Evolutionary conservation across 2,888 invertebrate species (phyloP).

Genomic region (Sericinus montela): DNA sequence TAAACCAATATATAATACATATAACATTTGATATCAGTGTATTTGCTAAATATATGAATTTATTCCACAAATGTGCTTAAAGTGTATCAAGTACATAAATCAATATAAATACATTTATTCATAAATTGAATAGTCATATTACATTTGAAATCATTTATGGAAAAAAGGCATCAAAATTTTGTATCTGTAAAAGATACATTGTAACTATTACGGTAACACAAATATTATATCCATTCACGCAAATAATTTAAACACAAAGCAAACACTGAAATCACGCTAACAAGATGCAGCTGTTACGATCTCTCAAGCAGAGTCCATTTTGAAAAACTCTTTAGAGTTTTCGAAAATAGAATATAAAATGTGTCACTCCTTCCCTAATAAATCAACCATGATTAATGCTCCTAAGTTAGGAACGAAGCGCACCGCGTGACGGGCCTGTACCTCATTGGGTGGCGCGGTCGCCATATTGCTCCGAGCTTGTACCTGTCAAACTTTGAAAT

Average conservation of each 20-base stretch:
- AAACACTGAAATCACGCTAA: constrained; percentile 60
- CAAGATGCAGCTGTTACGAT: constrained; percentile 75
- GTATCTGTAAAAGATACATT: constrained; percentile 37
- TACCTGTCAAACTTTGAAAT: constrained; percentile 78
- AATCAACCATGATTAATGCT: constrained; percentile 76
- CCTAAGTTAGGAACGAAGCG: constrained; percentile 62
- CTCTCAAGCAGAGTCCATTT: constrained; percentile 65
- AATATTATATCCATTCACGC: constrained; percentile 57
- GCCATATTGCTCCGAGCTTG: constrained; percentile 77
- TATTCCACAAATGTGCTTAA: neutral
- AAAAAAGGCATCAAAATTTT: constrained; percentile 33
- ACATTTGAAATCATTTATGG: constrained; percentile 29
- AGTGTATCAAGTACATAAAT: constrained; percentile 40
- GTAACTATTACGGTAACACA: constrained; percentile 41
- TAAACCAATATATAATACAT: constrained; percentile 1
- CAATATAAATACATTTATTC: constrained; percentile 52
- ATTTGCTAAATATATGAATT: neutral
- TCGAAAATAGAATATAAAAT: constrained; percentile 78
- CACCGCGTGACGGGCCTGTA: constrained; percentile 68
- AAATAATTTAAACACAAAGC: constrained; percentile 71
- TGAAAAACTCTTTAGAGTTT: constrained; percentile 71
- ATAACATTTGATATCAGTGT: neutral
- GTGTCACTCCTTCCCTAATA: constrained; percentile 76
- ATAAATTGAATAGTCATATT: constrained; percentile 27
- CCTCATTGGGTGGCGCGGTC: constrained; percentile 76